Base-by-base conservation (phyloP, 2,113 vertebrate genomes). In the Spermophilus dauricus region DNA sequence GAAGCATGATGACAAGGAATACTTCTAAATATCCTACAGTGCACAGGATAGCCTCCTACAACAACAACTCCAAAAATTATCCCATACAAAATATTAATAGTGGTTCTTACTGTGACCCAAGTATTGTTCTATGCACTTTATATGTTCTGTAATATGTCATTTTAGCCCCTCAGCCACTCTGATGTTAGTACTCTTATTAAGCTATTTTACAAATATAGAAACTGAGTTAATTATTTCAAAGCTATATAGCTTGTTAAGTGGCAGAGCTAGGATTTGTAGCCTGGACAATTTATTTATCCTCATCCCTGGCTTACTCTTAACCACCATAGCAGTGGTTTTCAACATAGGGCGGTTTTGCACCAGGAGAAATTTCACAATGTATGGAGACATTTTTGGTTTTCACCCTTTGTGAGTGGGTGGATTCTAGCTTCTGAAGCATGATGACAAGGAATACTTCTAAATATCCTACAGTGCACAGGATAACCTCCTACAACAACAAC, bases 191-290 rank as follows among this genome's bases (percentile, higher is more conserved):
- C 12, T 90, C 58, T 91, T 78, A 63, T 56, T 77, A 77, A 63
- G 4, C 24, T 6, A 22, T 88, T 70, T 85, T 80, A 56, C 48
- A 32, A 34, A 0, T 65, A 13, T 14, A 9, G 20, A 89, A 88
- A 80, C 26, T 37, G n/a, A 84, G 32, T 30, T 97, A 8, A 45
- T 94, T 93, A 32, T 51, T 93, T 93, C 51, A 42, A 75, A 67
- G 8, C 56, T 30, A 9, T 32, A 39, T 37, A 51, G 8, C 12
- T 75, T 53, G 13, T 28, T 80, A 88, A 78, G 32, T 37, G 11
- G 7, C 56, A 92, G 85, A 76, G 85, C 34, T 24, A 63, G 14
- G 18, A 84, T 95, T 93, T 69, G 72, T n/a, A 95, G 63, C 37
- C 12, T 34, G 39, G 20, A 9, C n/a, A 24, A 1, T 76, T 86